Percentiles rank a stretch among this genome's conserved stretches.
Conservation (phyloP, 2,888 invertebrate species). For the Noctua comes region DNA sequence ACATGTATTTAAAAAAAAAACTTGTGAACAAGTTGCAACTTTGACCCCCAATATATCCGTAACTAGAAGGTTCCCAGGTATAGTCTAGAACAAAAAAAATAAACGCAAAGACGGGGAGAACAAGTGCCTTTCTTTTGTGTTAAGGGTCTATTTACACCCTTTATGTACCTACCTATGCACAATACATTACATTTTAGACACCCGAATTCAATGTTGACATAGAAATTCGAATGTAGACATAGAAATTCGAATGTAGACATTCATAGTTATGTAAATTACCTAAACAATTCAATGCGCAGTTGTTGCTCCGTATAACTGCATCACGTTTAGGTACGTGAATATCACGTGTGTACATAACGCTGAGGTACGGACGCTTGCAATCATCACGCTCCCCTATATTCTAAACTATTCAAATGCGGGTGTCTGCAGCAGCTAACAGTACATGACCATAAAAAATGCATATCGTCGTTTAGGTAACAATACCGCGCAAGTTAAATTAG, state of each 20-base stretch:
- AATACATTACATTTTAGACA: neutral
- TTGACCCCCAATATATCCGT: too few species aligned
- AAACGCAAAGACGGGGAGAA: too few species aligned
- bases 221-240: neutral
- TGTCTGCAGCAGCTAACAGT: neutral
- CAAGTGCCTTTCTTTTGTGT: too few species aligned
- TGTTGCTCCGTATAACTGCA: neutral
- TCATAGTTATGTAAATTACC: neutral
- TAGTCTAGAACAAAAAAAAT: too few species aligned
- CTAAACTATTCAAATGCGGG: slow-evolving; percentile 15
- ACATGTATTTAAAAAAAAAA: too few species aligned
- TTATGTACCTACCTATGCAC: too few species aligned
- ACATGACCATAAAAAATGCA: neutral
- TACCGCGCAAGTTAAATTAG: neutral
- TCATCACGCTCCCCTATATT: slow-evolving; percentile 29
- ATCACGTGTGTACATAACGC: slow-evolving; percentile 3
- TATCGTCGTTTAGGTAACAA: neutral
- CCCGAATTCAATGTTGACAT: too few species aligned
- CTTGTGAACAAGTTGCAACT: too few species aligned
- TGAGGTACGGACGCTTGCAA: slow-evolving; percentile 18
- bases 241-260: neutral
- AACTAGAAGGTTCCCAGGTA: too few species aligned
- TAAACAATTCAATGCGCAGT: neutral
- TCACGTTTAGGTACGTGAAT: neutral
- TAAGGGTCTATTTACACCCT: too few species aligned